phyloP scores from a whole-genome alignment of 1,140 invertebrate genomes.

The Conopomorpha cramerella region DNA sequence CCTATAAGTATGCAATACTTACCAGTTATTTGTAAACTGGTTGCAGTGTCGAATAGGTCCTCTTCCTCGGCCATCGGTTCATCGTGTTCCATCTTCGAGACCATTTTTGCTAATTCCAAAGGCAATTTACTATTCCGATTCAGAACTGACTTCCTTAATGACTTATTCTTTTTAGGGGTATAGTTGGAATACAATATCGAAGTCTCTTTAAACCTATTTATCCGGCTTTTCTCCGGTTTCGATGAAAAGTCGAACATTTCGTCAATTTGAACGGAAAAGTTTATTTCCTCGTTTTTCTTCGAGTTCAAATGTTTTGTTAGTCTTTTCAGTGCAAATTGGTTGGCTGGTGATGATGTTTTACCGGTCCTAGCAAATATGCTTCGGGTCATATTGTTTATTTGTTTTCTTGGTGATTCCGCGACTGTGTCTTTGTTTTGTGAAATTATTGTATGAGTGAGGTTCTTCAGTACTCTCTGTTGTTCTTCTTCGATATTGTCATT shows the following conservation, averaged over 20 bases:
- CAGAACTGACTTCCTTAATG: constrained; percentile 26
- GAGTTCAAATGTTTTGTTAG: constrained; percentile 26
- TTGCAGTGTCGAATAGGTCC: no score
- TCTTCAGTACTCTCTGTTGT: constrained; percentile 8
- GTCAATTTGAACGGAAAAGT: constrained; percentile 38
- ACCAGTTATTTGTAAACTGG: constrained; percentile 50
- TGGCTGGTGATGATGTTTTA: constrained; percentile 21
- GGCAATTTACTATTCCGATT: constrained; percentile 13
- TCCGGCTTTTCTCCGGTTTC: constrained; percentile 6
- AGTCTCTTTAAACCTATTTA: constrained; percentile 6
- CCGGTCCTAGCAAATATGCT: constrained; percentile 31
- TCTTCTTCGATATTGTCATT: constrained; percentile 19
- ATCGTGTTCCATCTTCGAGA: no score
- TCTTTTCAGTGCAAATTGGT: constrained; percentile 23
- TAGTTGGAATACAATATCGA: constrained; percentile 32
- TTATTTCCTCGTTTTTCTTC: constrained; percentile 24
- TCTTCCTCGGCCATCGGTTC: no score
- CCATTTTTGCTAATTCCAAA: no score
- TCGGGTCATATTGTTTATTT: constrained; percentile 16
- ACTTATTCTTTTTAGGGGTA: constrained; percentile 24
- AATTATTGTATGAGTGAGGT: constrained; percentile 23
- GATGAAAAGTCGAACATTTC: constrained; percentile 20
- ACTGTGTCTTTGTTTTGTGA: constrained; percentile 22
- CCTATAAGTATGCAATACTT: no score
- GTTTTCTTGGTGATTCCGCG: constrained; percentile 20